phyloP scores from a whole-genome alignment of 1,140 invertebrate genomes.

The Magallana ariakensis region DNA sequence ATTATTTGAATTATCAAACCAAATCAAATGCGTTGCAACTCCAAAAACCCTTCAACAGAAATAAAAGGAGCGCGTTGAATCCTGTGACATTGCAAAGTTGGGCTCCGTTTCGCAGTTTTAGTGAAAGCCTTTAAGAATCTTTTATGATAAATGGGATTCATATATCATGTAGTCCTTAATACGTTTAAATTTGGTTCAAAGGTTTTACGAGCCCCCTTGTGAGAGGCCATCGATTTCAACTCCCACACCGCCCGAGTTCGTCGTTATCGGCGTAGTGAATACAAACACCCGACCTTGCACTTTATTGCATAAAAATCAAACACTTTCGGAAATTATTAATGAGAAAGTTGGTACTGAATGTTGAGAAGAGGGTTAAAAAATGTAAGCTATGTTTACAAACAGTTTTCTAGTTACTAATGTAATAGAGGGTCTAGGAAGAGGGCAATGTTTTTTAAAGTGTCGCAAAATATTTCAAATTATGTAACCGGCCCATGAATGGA shows the following conservation, averaged over 20 bases:
- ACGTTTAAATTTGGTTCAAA: conserved; percentile 37
- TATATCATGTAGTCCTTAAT: conserved; percentile 26
- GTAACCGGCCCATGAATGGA: not conserved
- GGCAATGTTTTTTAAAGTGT: not conserved
- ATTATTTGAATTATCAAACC: not conserved
- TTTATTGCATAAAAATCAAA: conserved; percentile 21
- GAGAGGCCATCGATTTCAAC: conserved; percentile 9
- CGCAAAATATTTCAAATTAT: not conserved
- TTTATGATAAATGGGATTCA: conserved; percentile 30
- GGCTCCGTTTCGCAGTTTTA: not conserved
- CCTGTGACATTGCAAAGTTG: not conserved
- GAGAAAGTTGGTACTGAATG: conserved; percentile 28
- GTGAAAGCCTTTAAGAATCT: not conserved
- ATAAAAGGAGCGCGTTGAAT: not conserved
- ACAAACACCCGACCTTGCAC: not conserved
- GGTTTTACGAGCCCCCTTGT: conserved; percentile 15
- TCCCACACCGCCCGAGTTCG: not conserved
- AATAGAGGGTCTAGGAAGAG: not conserved
- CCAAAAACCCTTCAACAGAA: not conserved
- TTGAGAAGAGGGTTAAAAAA: not conserved
- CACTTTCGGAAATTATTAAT: conserved; percentile 20
- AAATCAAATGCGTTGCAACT: not conserved
- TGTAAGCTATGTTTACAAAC: not conserved
- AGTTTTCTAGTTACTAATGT: not conserved
- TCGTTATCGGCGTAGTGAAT: not conserved